Evolutionary conservation across 2,888 invertebrate genomes (phyloP), one percentile per base, ranked within the genome.

Genomic region (Cephus runcator): DNA sequence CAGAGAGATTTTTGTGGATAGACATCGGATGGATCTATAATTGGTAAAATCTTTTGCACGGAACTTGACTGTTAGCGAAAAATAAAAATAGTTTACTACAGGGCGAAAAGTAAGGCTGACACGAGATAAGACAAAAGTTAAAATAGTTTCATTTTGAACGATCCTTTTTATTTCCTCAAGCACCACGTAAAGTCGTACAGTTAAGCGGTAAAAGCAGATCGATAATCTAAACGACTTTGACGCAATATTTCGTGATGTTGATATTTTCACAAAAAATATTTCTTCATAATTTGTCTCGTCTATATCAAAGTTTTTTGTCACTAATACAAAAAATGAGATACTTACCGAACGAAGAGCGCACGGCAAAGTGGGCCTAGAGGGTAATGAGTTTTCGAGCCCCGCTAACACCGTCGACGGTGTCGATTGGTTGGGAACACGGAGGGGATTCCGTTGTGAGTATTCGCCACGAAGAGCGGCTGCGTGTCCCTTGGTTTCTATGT

Each of bases 181-280:
- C 40, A 9, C 40, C 23, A 23, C 6, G 11, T 30, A 30, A 9
- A 11, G 74, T 33, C 34, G 2, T 34, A 35, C 23, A 3, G 15
- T 74, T 3, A 15, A 74, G 12, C 23, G 31, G 36, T 35, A 73
- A 76, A 69, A 73, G 71, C 34, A 40, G 30, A 77, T 33, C 79
- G 79, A 68, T 56, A 56, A 23, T 71, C 15, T 31, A 23, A 71
- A 71, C 9, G 15, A 71, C 9, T 71, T 71, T 23, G 15, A 30
- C 31, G 23, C 71, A 3, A 33, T 34, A 71, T 34, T 30, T 34
- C 12, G 9, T 33, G 12, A 71, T 2, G 30, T 71, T 71, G 3
- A 34, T 33, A 71, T 71, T 71, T 23, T 56, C 2, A 23, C 9
- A 56, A 56, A 23, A 56, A 56, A 56, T 56, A 23, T 56, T 56